Evolutionary conservation across 2,888 invertebrate species (phyloP).

Genomic region (Napeogenes inachia): DNA sequence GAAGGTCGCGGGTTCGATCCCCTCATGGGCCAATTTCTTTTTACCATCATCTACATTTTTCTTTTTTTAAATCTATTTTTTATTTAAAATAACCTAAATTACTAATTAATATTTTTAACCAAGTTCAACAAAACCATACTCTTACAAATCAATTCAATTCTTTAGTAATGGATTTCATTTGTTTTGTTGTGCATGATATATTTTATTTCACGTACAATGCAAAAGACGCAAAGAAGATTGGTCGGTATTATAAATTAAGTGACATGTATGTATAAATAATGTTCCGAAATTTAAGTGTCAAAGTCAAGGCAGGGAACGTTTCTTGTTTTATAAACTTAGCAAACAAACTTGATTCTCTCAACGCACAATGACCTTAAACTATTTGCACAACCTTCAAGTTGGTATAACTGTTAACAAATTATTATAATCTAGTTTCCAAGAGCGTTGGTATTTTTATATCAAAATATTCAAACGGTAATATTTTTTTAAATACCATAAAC

Average conservation of each 20-base stretch:
- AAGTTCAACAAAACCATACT: too few species aligned
- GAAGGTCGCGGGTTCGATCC: constrained; percentile 60
- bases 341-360: not conserved
- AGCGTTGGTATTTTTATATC: not conserved
- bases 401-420: constrained; percentile 1
- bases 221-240: too few species aligned
- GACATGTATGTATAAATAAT: too few species aligned
- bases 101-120: too few species aligned
- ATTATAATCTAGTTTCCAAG: not conserved
- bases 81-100: not conserved
- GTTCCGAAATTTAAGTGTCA: constrained; percentile 5
- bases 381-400: not conserved
- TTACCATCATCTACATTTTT: not conserved
- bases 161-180: too few species aligned
- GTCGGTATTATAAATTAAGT: too few species aligned
- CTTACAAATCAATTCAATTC: too few species aligned
- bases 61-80: constrained; percentile 1
- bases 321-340: too few species aligned
- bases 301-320: constrained; percentile 13
- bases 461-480: not conserved
- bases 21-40: constrained; percentile 48
- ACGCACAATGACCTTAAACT: not conserved
- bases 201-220: too few species aligned
- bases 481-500: not conserved
- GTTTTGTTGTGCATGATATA: too few species aligned